Percentiles rank a stretch among this genome's conserved stretches.
Evolutionary conservation across 2,888 invertebrate species (phyloP).

Genomic region (Parasteatoda lunata): DNA sequence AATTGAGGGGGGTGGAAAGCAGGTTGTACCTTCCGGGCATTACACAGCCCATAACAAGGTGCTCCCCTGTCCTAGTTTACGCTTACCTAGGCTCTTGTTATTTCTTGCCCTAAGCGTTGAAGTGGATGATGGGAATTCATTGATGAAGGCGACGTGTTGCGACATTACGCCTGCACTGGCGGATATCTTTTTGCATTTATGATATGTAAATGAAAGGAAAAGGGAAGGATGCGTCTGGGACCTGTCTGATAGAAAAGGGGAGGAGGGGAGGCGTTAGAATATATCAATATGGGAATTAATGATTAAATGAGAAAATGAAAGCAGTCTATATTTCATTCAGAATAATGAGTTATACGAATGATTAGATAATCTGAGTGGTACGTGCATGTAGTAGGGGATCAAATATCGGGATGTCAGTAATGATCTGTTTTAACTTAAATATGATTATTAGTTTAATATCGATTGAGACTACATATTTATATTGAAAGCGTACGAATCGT

Average conservation of each 20-base stretch:
- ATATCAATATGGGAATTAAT: no score
- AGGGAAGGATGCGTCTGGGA: background rate
- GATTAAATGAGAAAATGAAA: no score
- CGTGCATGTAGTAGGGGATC: no score
- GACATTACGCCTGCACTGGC: background rate
- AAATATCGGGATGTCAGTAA: no score
- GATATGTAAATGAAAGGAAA: background rate
- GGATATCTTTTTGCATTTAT: background rate
- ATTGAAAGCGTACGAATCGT: no score
- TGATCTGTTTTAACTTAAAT: no score
- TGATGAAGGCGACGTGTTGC: slow-evolving; percentile 39
- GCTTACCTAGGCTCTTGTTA: slow-evolving; percentile 55
- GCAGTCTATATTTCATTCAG: no score
- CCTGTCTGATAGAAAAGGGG: background rate
- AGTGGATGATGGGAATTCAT: slow-evolving; percentile 43
- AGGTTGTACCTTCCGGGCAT: slow-evolving; percentile 23
- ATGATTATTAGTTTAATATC: no score
- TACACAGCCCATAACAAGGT: slow-evolving; percentile 37
- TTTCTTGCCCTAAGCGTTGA: slow-evolving; percentile 53
- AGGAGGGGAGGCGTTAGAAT: background rate
- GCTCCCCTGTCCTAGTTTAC: slow-evolving; percentile 21
- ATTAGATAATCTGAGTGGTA: no score
- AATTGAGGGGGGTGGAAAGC: slow-evolving; percentile 41
- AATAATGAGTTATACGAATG: no score
- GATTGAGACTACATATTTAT: no score